Evolutionary conservation across 2,888 invertebrate genomes (phyloP), one percentile per base, ranked within the genome.

Genomic region (Cosmorhoe ocellata): DNA sequence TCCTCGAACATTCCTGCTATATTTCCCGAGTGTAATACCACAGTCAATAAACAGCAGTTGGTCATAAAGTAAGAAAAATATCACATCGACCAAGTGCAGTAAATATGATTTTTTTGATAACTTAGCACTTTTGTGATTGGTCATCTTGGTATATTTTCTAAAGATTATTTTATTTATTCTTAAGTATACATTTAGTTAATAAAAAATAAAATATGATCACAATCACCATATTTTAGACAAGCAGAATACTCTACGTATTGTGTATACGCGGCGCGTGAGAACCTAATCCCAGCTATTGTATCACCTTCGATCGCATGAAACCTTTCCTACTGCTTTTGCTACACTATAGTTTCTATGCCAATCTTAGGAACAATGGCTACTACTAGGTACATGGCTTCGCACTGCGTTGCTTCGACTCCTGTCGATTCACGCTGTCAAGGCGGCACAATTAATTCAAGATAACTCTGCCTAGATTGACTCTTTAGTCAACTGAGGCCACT

Each of bases 361-460:
- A 80, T 77, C 71, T 76, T 74, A 66, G 66, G 69, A 71, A 78
- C 76, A 78, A 76, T 76, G 76, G 64, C 69, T 70, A 74, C 58
- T 58, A 59, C 56, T n/a, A n/a, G 47, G 51, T 55, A 62, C 66
- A 62, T 44, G 61, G 63, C 58, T 63, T 62, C 52, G 51, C 58
- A 59, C 50, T 58, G 58, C 58, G 52, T 55, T 58, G 58, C 58
- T 51, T 55, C 59, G 53, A 55, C 59, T 62, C 61, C 59, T 57
- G 64, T 58, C 65, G 62, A 64, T 70, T 63, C 65, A 60, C 58
- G 56, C 54, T 59, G 51, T 51, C 42, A 22, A 36, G 32, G 34
- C 41, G 30, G 26, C 38, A 24, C 33, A 31, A 24, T 27, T 45
- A 27, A 40, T 37, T 51, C 26, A 22, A 37, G 36, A 40, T 11